These are phyloP conservation scores for Setophaga coronata DNA, from an alignment of 2,113 vertebrate species.

Conservation along the genomic window DNA sequence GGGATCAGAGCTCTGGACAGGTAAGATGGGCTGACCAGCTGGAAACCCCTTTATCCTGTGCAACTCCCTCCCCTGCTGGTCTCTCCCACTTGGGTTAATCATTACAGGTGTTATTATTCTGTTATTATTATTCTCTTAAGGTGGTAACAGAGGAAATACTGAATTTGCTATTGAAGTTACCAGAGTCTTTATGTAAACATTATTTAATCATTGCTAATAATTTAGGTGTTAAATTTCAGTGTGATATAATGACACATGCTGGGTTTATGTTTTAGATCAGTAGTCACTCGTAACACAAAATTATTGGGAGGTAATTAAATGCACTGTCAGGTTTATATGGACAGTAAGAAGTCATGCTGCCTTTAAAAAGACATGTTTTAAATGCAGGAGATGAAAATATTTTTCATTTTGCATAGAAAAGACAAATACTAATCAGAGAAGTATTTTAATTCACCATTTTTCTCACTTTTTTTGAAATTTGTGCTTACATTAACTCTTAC, in stretches of 20 bases:
- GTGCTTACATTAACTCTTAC: not conserved
- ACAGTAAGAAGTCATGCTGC: not conserved
- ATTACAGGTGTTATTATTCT: too few species aligned
- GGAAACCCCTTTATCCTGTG: fast-evolving
- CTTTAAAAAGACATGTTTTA: not conserved
- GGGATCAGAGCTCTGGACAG: not conserved
- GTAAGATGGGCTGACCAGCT: not conserved
- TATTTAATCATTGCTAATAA: not conserved
- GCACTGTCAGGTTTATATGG: not conserved
- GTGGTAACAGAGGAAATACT: not conserved
- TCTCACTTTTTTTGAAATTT: not conserved
- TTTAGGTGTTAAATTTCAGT: not conserved
- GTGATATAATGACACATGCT: not conserved
- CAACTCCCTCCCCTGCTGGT: not conserved
- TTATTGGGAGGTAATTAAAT: not conserved
- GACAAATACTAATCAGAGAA: not conserved
- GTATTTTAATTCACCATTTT: not conserved
- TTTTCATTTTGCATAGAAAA: not conserved
- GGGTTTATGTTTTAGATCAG: not conserved
- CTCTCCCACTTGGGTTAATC: not conserved
- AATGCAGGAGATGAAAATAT: not conserved
- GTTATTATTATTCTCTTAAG: not conserved
- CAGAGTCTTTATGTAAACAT: not conserved
- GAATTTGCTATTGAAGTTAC: not conserved
- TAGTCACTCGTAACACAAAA: not conserved